Evolutionary conservation across 2,113 vertebrate species (phyloP).

Genomic region (Albula goreensis): DNA sequence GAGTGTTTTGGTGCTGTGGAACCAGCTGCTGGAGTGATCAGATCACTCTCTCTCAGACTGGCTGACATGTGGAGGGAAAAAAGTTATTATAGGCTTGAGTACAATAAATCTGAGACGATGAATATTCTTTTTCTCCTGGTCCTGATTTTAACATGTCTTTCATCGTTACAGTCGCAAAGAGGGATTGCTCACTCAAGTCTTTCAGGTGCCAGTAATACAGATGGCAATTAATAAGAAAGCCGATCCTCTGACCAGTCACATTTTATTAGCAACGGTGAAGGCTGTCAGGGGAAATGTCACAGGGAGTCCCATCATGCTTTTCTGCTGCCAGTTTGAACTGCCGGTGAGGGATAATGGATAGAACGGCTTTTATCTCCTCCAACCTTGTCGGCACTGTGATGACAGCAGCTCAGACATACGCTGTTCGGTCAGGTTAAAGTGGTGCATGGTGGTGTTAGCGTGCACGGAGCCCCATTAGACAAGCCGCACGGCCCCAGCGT

Average conservation of each 20-base stretch:
- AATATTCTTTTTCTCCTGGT: background rate
- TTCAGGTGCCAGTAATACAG: background rate
- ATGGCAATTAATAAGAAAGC: background rate
- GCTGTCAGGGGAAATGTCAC: background rate
- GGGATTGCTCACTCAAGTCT: background rate
- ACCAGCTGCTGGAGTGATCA: conserved; percentile 36
- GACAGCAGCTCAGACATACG: background rate
- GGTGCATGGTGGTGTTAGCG: background rate
- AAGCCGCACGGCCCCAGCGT: too few relatives aligned
- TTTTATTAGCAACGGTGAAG: background rate
- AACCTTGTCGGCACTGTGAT: background rate
- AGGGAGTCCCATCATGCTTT: background rate
- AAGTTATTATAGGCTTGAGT: conserved; percentile 29
- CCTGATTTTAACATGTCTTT: background rate
- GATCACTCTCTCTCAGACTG: conserved; percentile 11
- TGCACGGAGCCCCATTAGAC: too few relatives aligned
- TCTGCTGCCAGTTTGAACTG: background rate
- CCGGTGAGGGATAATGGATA: background rate
- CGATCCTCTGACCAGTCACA: background rate
- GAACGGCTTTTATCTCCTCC: background rate
- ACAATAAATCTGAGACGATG: conserved; percentile 29
- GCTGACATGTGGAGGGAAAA: conserved; percentile 29
- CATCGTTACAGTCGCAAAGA: background rate
- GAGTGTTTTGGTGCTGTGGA: conserved; percentile 5
- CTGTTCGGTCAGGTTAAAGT: background rate